These are phyloP conservation scores for Perithous albicinctus DNA, from an alignment of 2,888 invertebrate genomes.

Conservation along the genomic window DNA sequence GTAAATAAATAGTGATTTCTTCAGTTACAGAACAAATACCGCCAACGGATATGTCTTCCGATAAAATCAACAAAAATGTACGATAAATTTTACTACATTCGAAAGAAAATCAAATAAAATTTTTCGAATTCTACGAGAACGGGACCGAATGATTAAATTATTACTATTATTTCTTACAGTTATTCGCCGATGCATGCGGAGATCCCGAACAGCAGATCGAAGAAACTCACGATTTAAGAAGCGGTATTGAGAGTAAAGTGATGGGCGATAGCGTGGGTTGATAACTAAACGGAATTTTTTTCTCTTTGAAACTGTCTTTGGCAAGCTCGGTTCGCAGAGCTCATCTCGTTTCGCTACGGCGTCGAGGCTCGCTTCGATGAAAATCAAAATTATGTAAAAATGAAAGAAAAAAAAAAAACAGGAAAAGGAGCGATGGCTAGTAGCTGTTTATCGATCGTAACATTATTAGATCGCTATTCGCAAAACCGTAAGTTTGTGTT, in stretches of 20 bases:
- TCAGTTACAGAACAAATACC: conserved; percentile 44
- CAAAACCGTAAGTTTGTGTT: conserved; percentile 75
- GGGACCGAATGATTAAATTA: background rate
- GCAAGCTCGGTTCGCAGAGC: conserved; percentile 49
- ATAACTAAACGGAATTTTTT: conserved; percentile 64
- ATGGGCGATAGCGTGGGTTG: conserved; percentile 83
- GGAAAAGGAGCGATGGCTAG: conserved; percentile 73
- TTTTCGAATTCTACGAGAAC: background rate
- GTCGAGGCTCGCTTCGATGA: conserved; percentile 62
- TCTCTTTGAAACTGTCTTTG: conserved; percentile 53
- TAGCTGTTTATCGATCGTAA: conserved; percentile 77
- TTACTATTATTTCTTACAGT: conserved; percentile 74
- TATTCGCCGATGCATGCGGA: conserved; percentile 82
- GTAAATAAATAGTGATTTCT: conserved; percentile 1
- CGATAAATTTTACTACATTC: conserved; percentile 10
- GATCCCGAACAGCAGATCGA: conserved; percentile 71
- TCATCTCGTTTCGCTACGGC: conserved; percentile 65
- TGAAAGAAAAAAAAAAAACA: conserved; percentile 41
- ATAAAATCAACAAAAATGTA: conserved; percentile 71
- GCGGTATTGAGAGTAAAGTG: conserved; percentile 78
- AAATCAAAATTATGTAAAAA: conserved; percentile 76
- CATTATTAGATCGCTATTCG: conserved; percentile 76
- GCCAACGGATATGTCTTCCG: conserved; percentile 55
- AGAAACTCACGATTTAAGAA: conserved; percentile 68
- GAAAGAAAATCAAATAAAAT: background rate